Percentiles rank a stretch among this genome's conserved stretches.
These are phyloP conservation scores for Elymnias hypermnestra DNA, from an alignment of 1,140 invertebrate species.

Conservation along the genomic window DNA sequence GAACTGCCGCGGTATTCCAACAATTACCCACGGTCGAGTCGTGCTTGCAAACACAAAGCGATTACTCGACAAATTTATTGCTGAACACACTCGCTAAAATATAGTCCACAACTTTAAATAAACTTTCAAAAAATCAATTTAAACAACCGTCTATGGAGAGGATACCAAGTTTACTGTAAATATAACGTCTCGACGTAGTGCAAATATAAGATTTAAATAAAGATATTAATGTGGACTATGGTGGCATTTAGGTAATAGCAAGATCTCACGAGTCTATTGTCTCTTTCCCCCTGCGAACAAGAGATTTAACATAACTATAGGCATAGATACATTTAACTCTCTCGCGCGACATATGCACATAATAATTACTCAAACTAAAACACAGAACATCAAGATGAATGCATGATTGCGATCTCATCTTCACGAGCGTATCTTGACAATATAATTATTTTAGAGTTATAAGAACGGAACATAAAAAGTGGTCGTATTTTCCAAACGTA, in stretches of 20 bases:
- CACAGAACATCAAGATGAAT: constrained; percentile 1
- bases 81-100: constrained; percentile 30
- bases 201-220: constrained; percentile 4
- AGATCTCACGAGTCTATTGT: constrained; percentile 68
- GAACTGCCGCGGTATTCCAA: constrained; percentile 60
- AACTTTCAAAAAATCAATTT: too few species aligned
- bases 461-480: constrained; percentile 12
- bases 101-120: too few species aligned
- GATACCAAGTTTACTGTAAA: background rate
- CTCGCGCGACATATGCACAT: constrained; percentile 26
- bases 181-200: constrained; percentile 7
- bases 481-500: background rate
- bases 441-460: constrained; percentile 15
- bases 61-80: constrained; percentile 43
- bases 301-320: constrained; percentile 35
- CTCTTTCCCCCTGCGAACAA: constrained; percentile 48
- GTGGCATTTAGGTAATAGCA: constrained; percentile 28
- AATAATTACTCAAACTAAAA: background rate
- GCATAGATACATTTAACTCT: constrained; percentile 39
- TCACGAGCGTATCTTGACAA: constrained; percentile 8
- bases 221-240: background rate
- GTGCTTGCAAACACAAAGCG: constrained; percentile 47
- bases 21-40: constrained; percentile 65
- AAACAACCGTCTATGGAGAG: too few species aligned
- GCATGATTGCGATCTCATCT: background rate